Evolutionary conservation across 2,888 invertebrate species (phyloP).

Genomic region (Euzetes globulus): DNA sequence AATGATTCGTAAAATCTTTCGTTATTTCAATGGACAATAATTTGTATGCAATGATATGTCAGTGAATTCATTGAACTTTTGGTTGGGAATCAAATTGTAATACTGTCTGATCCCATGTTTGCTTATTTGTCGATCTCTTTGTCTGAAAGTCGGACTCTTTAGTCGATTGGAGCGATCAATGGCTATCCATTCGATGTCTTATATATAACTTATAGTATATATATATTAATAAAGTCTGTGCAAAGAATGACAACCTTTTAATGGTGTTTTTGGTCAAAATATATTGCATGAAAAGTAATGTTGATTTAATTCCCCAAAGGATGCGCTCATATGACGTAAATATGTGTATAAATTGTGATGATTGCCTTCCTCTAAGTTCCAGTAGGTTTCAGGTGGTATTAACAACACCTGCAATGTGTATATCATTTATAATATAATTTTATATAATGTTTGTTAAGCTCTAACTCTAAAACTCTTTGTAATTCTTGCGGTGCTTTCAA

Average conservation of each 20-base stretch:
- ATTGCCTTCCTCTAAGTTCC: background rate
- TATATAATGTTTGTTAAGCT: background rate
- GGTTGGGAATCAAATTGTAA: background rate
- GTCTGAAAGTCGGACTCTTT: too few species aligned
- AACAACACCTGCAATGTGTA: background rate
- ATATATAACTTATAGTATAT: too few species aligned
- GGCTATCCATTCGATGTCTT: background rate
- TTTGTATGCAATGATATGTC: too few species aligned
- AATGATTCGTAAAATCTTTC: too few species aligned
- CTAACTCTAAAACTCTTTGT: background rate
- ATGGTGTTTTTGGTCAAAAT: background rate
- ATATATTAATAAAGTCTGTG: slow-evolving; percentile 6
- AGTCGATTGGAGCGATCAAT: background rate
- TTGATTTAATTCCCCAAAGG: background rate
- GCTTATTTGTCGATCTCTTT: too few species aligned
- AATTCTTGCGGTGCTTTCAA: background rate
- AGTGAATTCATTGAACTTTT: too few species aligned
- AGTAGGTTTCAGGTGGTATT: background rate
- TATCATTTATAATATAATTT: background rate
- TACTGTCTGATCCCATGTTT: too few species aligned
- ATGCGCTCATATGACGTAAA: background rate
- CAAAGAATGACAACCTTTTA: background rate
- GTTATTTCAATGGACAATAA: too few species aligned
- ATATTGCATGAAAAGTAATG: background rate
- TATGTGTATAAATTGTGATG: background rate